Base-by-base conservation (phyloP, 2,888 invertebrate genomes). In the Emmelina monodactyla region DNA sequence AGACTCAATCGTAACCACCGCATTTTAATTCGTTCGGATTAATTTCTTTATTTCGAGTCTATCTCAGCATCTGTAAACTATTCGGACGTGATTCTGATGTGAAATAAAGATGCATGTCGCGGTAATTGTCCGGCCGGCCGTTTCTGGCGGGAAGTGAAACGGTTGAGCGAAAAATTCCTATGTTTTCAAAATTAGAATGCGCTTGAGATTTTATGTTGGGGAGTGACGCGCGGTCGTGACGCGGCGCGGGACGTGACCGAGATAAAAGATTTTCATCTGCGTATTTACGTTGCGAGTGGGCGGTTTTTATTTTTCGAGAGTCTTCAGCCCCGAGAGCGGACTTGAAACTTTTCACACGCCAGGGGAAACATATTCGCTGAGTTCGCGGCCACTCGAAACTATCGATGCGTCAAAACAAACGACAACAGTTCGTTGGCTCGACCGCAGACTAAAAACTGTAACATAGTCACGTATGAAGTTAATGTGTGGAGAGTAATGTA, bases 261-360 rank as follows among this genome's bases (percentile, higher is more conserved):
- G 79, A 79, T 79, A 79, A 79, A 76, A 79, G 79, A 79, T 78
- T 75, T 76, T 70, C 78, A 79, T 79, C 79, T 78, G 69, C 73
- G 73, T 79, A 78, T 79, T 78, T 78, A 76, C 76, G 70, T 66
- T 56, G 71, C 62, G 71, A 76, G 78, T 78, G 78, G 78, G 76
- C 68, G 78, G 76, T 72, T 76, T 78, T 78, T 75, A 69, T 75
- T 58, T 68, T 75, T 72, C 59, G 61, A 76, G 76, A 66, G 66
- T 65, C 72, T 70, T 59, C 54, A 60, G 54, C 52, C 54, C 52
- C 43, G 58, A 61, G 64, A 53, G 52, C 52, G 53, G 53, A 57
- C 60, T n/a, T n/a, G n/a, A 46, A 52, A 65, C 62, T 76, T 76
- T 78, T 78, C 78, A 76, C 78, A 78, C 78, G 78, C 51, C 47